A percentile compares a stretch with the other conserved stretches of the same genome.
These are phyloP conservation scores for Pseudomugil gertrudae DNA, from an alignment of 2,797 vertebrate genomes.

Conservation along the genomic window DNA sequence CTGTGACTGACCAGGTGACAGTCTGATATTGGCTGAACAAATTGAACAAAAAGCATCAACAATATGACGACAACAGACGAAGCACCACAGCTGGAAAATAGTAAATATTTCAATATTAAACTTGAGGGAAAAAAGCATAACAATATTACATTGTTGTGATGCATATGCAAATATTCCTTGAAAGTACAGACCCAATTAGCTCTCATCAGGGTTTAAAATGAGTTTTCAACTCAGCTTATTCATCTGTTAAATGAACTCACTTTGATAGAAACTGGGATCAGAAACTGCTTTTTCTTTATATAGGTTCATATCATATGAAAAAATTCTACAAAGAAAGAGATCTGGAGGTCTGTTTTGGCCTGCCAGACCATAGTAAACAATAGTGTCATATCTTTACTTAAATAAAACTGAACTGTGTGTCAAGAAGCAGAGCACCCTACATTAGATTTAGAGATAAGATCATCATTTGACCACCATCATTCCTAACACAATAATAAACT, in stretches of 20 bases:
- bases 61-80: slow-evolving; percentile 5
- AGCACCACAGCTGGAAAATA: slow-evolving; percentile 31
- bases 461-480: not conserved
- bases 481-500: too few relatives aligned
- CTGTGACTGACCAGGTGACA: slow-evolving; percentile 42
- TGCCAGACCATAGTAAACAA: too few relatives aligned
- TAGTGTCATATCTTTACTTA: not conserved
- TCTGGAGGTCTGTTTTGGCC: too few relatives aligned
- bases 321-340: not conserved
- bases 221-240: not conserved
- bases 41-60: slow-evolving; percentile 40
- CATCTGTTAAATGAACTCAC: not conserved
- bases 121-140: slow-evolving; percentile 9
- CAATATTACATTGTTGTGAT: not conserved
- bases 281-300: not conserved
- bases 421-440: not conserved
- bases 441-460: not conserved
- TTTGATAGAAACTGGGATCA: not conserved
- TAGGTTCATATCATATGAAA: not conserved
- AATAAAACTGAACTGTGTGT: not conserved
- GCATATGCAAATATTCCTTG: not conserved
- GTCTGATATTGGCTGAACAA: slow-evolving; percentile 48
- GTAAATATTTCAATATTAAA: slow-evolving; percentile 30
- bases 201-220: not conserved
- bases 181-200: not conserved